Evolutionary conservation across 2,888 invertebrate genomes (phyloP).

Genomic region (Trichacis sp.): DNA sequence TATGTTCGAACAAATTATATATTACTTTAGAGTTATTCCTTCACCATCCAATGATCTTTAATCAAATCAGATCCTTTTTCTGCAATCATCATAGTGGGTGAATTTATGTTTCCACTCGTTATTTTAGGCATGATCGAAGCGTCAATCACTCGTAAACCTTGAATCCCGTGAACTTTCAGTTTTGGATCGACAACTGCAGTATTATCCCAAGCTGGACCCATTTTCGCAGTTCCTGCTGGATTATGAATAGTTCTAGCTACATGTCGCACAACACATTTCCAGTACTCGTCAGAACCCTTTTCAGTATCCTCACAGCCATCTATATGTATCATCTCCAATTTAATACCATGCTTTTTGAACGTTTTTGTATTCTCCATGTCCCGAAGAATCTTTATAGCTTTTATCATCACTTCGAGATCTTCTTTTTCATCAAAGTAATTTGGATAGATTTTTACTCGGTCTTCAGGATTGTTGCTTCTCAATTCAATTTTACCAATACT

Average conservation of each 20-base stretch:
- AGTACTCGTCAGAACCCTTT: constrained; percentile 61
- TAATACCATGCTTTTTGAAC: constrained; percentile 46
- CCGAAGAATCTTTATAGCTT: no score
- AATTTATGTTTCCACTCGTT: constrained; percentile 75
- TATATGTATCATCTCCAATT: constrained; percentile 51
- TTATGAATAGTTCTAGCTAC: constrained; percentile 74
- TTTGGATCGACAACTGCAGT: constrained; percentile 73
- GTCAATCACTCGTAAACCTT: constrained; percentile 74
- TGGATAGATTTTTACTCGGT: constrained; percentile 70
- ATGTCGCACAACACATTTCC: constrained; percentile 71
- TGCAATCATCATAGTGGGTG: constrained; percentile 76
- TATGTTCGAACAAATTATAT: no score
- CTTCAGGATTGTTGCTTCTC: constrained; percentile 70
- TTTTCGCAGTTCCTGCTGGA: constrained; percentile 74
- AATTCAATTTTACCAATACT: constrained; percentile 70
- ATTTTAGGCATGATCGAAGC: constrained; percentile 77
- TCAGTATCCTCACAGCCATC: constrained; percentile 51
- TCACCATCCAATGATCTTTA: no score
- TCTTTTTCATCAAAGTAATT: no score
- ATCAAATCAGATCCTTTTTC: no score
- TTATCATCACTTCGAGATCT: constrained; percentile 68
- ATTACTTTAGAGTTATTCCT: no score
- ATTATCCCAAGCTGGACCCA: constrained; percentile 71
- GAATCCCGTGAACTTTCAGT: constrained; percentile 71
- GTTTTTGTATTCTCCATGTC: no score